Conservation (phyloP, 2,888 invertebrate genomes). For the Trissoscelio sp. region DNA sequence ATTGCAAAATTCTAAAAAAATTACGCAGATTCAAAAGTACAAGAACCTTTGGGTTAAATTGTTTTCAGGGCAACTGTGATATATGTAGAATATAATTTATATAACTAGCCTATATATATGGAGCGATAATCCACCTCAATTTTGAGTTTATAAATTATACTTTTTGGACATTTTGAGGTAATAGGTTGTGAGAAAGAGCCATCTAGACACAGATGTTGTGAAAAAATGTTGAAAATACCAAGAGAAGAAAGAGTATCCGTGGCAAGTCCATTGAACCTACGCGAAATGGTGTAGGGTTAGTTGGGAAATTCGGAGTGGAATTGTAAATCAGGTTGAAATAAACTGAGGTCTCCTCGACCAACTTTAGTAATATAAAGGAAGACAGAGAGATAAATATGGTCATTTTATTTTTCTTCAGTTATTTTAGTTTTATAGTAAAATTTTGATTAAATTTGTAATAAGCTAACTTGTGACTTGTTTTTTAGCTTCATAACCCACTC, state of each 20-base stretch:
- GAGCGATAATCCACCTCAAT: conserved; percentile 20
- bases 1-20: too few species aligned
- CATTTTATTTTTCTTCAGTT: conserved; percentile 60
- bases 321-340: conserved; percentile 67
- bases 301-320: conserved; percentile 55
- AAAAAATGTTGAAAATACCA: conserved; percentile 54
- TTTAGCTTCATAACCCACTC: not conserved
- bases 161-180: conserved; percentile 38
- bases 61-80: too few species aligned
- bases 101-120: not conserved
- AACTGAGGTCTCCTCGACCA: conserved; percentile 59
- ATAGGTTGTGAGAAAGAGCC: conserved; percentile 54
- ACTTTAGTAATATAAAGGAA: conserved; percentile 64
- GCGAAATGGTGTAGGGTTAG: conserved; percentile 47
- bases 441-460: conserved; percentile 54
- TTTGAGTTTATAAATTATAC: conserved; percentile 48
- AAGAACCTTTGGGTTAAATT: too few species aligned
- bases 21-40: too few species aligned
- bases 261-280: conserved; percentile 53
- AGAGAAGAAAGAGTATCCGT: conserved; percentile 20
- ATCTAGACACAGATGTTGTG: conserved; percentile 50
- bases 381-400: conserved; percentile 46
- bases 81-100: too few species aligned
- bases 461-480: conserved; percentile 1
- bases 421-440: conserved; percentile 56